Base-by-base conservation (phyloP, 37 sponge, comb jelly and placozoan genomes). In the Bolinopsis microptera region DNA sequence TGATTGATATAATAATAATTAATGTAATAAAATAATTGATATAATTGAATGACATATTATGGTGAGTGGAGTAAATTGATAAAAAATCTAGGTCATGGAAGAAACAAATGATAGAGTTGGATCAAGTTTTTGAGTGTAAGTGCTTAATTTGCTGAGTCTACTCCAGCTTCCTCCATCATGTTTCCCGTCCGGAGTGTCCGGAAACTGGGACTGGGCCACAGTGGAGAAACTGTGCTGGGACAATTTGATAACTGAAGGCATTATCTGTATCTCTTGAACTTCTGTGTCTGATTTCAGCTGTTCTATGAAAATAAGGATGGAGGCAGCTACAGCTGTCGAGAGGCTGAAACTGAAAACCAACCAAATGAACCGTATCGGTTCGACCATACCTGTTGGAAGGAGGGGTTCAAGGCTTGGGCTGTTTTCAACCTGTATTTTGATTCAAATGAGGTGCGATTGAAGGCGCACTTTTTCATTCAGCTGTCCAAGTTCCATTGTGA, bases 81-180 rank as follows among this genome's bases (percentile, higher is more conserved):
- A 18, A 18, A 18, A 48, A 13, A 48, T 48, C 61, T 35, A 33
- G 36, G 28, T 77, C 3, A 77, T 77, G 33, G 80, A 77, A 16
- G 80, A 77, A 16, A 77, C 80, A 77, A 77, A 77, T 35, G 80
- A 77, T 36, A 77, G 32, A 28, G 32, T 32, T 16, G 80, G 80
- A 77, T 77, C 80, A 1, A 77, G 36, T 32, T 36, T 32, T 18
- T 77, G 80, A 28, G 36, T 77, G 80, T 77, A 77, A 32, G 80
- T 77, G 33, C 33, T 32, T 1, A 77, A 36, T 77, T 77, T 77
- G 32, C 80, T 77, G 36, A 77, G 37, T 32, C 80, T 27, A 34
- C 80, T 77, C 35, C 32, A 3, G 0, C 80, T 77, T 3, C 1
- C 9, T 8, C 80, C 80, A n/a, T 5, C 21, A n/a, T n/a, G n/a